phyloP scores from a whole-genome alignment of 2,797 vertebrate species.

The Alfaro cultratus region DNA sequence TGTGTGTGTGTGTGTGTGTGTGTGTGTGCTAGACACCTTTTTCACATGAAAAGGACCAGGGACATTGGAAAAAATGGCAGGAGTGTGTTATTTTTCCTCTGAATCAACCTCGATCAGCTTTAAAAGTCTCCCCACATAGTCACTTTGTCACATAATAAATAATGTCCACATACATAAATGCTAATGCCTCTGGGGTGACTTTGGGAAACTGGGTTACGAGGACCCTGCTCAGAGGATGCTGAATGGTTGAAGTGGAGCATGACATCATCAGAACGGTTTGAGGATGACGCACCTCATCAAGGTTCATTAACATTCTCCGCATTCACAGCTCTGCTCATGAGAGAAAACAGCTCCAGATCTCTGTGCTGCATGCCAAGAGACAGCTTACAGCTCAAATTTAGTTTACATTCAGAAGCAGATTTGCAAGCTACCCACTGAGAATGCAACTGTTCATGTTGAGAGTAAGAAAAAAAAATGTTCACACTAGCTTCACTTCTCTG shows the following conservation, averaged over 20 bases:
- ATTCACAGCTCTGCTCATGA: constrained; percentile 31
- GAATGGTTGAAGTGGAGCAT: constrained; percentile 37
- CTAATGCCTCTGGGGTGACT: constrained; percentile 26
- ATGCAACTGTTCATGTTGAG: not conserved
- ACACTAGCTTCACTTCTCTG: not conserved
- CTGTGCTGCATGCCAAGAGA: constrained; percentile 5
- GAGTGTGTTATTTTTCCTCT: not conserved
- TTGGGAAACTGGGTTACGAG: constrained; percentile 35
- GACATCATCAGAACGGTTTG: constrained; percentile 51
- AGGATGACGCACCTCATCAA: constrained; percentile 60
- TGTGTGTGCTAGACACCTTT: not conserved
- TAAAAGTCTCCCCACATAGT: not conserved
- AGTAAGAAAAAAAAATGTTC: not conserved
- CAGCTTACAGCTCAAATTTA: not conserved
- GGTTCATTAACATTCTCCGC: constrained; percentile 63
- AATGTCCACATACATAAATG: constrained; percentile 19
- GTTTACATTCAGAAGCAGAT: not conserved
- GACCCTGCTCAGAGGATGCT: constrained; percentile 9
- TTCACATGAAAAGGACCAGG: constrained; percentile 11
- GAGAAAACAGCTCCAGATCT: constrained; percentile 32
- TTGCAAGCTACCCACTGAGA: not conserved
- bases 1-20: not conserved
- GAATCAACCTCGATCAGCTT: not conserved
- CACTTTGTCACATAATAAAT: constrained; percentile 21
- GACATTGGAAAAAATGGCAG: not conserved